Percentiles rank a stretch among this genome's conserved stretches.
Evolutionary conservation across 1,140 invertebrate genomes (phyloP).

Genomic region (Tribolium castaneum): DNA sequence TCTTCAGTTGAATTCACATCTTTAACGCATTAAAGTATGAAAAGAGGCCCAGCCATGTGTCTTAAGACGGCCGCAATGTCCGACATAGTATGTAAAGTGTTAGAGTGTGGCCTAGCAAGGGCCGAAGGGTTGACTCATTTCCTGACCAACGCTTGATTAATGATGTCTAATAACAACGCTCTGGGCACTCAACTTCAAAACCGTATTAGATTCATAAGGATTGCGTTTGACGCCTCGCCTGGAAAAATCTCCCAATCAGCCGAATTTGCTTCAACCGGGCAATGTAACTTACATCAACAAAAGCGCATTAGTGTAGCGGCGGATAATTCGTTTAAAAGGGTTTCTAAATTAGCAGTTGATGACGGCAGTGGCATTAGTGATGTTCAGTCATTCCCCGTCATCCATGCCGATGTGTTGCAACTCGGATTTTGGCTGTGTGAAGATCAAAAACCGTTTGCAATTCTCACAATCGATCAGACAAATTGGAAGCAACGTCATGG

Average conservation of each 20-base stretch:
- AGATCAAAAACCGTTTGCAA: background rate
- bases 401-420: conserved; percentile 51
- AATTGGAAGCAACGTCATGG: conserved; percentile 51
- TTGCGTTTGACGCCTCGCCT: conserved; percentile 55
- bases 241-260: conserved; percentile 35
- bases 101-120: conserved; percentile 57
- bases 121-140: conserved; percentile 64
- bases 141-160: conserved; percentile 64
- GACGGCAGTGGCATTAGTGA: conserved; percentile 60
- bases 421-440: background rate
- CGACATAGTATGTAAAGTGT: conserved; percentile 61
- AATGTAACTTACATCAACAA: conserved; percentile 57
- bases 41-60: conserved; percentile 52
- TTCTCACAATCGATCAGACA: conserved; percentile 56
- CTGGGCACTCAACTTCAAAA: conserved; percentile 46
- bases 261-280: conserved; percentile 40
- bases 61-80: conserved; percentile 58
- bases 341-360: conserved; percentile 63
- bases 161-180: conserved; percentile 64
- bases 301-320: conserved; percentile 61
- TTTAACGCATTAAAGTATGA: conserved; percentile 52
- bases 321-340: conserved; percentile 63
- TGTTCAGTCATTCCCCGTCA: conserved; percentile 59
- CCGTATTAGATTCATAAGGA: conserved; percentile 55
- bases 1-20: conserved; percentile 45